Conservation (phyloP, 2,888 invertebrate genomes). For the Pogonocherus hispidulus region DNA sequence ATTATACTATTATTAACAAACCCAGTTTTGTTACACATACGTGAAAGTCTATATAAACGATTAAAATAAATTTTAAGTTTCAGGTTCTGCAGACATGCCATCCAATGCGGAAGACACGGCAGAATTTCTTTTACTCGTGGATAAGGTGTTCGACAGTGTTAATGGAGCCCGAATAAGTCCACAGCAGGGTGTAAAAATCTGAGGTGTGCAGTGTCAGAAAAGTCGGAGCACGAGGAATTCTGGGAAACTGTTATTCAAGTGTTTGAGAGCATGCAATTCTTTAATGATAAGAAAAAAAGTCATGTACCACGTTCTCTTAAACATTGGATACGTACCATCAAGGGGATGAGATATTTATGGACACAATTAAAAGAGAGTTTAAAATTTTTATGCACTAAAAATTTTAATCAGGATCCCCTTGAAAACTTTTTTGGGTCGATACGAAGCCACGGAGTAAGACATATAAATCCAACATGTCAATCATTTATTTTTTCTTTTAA, state of each 20-base stretch:
- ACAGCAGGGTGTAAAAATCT: background rate
- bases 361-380: background rate
- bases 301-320: background rate
- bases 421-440: background rate
- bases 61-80: background rate
- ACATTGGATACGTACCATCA: background rate
- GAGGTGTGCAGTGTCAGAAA: background rate
- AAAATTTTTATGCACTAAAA: background rate
- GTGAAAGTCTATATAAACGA: no score
- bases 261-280: background rate
- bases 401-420: conserved; percentile 9
- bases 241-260: background rate
- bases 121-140: no score
- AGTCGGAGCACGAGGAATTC: background rate
- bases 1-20: no score
- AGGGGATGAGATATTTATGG: background rate
- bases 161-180: background rate
- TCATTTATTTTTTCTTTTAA: background rate
- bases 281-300: background rate
- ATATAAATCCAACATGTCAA: background rate
- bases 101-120: background rate
- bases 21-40: no score
- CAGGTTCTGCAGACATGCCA: background rate
- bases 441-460: background rate
- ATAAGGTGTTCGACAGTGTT: background rate